Evolutionary conservation across 1,140 invertebrate species (phyloP).

Genomic region (Colletes latitarsis): DNA sequence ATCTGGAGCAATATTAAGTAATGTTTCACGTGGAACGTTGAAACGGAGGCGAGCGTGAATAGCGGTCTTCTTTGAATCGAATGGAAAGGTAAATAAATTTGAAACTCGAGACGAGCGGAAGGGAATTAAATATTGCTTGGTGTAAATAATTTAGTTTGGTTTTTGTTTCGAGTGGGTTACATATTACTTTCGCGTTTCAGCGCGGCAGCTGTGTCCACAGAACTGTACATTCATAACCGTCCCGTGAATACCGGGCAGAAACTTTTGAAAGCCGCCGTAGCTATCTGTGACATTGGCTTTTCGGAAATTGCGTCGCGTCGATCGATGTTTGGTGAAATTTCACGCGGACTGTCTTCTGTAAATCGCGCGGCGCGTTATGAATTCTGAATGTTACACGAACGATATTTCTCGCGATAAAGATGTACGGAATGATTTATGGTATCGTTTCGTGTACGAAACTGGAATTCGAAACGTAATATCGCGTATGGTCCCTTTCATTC

Average conservation of each 20-base stretch:
- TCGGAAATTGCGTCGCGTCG: slow-evolving; percentile 26
- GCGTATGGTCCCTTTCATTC: background rate
- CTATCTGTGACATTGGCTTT: slow-evolving; percentile 29
- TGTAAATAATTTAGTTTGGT: slow-evolving; percentile 9
- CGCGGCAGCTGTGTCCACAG: slow-evolving; percentile 27
- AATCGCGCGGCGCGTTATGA: background rate
- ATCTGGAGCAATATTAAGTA: no score
- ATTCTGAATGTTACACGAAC: background rate
- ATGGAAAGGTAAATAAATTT: slow-evolving; percentile 8
- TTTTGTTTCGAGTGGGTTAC: slow-evolving; percentile 13
- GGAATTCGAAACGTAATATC: background rate
- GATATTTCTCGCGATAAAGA: slow-evolving; percentile 2
- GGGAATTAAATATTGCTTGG: slow-evolving; percentile 13
- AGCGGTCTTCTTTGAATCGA: background rate
- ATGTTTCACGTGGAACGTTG: background rate
- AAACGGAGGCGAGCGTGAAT: background rate
- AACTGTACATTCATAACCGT: slow-evolving; percentile 25
- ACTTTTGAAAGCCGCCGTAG: slow-evolving; percentile 34
- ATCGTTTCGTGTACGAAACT: background rate
- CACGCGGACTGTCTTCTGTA: background rate
- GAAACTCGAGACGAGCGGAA: background rate
- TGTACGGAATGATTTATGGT: background rate
- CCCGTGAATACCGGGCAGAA: slow-evolving; percentile 8
- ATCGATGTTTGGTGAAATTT: background rate
- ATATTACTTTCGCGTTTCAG: slow-evolving; percentile 45